Evolutionary conservation across 37 sponge, comb jelly and placozoan genomes (phyloP).

Genomic region (Ianthella basta): DNA sequence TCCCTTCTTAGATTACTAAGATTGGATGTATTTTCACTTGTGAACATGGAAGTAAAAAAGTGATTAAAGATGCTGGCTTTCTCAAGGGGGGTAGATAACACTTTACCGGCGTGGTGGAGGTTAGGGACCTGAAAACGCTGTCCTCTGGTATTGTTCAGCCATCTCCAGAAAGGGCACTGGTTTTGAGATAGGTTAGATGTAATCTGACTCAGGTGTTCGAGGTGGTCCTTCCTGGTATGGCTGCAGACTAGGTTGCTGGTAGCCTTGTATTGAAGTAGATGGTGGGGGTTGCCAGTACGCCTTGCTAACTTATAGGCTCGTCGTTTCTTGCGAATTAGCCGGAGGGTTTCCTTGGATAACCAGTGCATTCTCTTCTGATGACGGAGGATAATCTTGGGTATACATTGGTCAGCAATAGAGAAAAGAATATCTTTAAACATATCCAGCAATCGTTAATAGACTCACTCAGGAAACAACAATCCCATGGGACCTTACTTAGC

Average conservation of each 20-base stretch:
- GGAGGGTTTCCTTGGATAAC: not conserved
- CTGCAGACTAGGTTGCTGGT: not conserved
- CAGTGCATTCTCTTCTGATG: not conserved
- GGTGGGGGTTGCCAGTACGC: not conserved
- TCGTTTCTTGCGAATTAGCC: conserved; percentile 13
- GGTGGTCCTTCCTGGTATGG: conserved; percentile 6
- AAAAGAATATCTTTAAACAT: conserved; percentile 28
- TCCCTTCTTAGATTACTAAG: not conserved
- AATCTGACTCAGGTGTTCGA: not conserved
- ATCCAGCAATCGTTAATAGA: conserved; percentile 27
- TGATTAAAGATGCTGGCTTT: conserved; percentile 29
- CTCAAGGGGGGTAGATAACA: not conserved
- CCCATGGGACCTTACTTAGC: conserved; percentile 26
- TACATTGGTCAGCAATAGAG: not conserved
- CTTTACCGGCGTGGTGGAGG: not conserved
- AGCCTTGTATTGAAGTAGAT: not conserved
- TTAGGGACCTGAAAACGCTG: not conserved
- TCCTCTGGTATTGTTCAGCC: conserved; percentile 26
- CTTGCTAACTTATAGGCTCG: conserved; percentile 21
- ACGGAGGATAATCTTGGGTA: conserved; percentile 14
- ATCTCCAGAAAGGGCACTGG: conserved; percentile 35
- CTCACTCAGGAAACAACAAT: not conserved
- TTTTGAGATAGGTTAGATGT: conserved; percentile 25
- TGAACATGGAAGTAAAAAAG: conserved; percentile 25
- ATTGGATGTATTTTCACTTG: conserved; percentile 8